Evolutionary conservation across 2,113 vertebrate genomes (phyloP).

Genomic region (Microcebus tavaratra): DNA sequence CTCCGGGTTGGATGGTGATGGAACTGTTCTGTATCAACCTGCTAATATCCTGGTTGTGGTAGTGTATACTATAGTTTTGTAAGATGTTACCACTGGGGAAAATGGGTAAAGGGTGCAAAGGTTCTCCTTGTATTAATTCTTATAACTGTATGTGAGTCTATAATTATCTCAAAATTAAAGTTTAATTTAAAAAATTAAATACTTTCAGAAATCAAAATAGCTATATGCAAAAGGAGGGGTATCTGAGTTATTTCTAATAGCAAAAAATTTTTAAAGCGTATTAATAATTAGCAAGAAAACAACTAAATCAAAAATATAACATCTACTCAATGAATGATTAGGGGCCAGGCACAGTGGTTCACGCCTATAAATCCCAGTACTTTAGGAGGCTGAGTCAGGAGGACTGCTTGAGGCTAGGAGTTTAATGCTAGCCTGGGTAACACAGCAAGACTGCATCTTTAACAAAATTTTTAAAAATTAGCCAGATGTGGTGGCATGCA

Average conservation of each 20-base stretch:
- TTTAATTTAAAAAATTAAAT: conserved; percentile 38
- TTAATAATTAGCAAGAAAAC: conserved; percentile 2
- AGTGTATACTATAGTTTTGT: not conserved
- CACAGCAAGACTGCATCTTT: no score
- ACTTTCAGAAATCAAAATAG: not conserved
- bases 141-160: not conserved
- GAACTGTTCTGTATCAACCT: not conserved
- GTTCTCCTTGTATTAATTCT: not conserved
- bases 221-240: not conserved
- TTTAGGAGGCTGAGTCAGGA: no score
- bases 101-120: not conserved
- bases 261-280: conserved; percentile 2
- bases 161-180: not conserved
- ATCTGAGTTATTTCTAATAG: conserved; percentile 24
- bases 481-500: no score
- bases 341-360: no score
- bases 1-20: not conserved
- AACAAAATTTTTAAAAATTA: no score
- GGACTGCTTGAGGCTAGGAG: no score
- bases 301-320: not conserved
- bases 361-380: no score
- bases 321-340: not conserved
- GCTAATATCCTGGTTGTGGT: not conserved
- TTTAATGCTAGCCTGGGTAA: no score
- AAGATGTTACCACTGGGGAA: not conserved